Evolutionary conservation across 2,888 invertebrate genomes (phyloP).

Genomic region (Drosophila tripunctata): DNA sequence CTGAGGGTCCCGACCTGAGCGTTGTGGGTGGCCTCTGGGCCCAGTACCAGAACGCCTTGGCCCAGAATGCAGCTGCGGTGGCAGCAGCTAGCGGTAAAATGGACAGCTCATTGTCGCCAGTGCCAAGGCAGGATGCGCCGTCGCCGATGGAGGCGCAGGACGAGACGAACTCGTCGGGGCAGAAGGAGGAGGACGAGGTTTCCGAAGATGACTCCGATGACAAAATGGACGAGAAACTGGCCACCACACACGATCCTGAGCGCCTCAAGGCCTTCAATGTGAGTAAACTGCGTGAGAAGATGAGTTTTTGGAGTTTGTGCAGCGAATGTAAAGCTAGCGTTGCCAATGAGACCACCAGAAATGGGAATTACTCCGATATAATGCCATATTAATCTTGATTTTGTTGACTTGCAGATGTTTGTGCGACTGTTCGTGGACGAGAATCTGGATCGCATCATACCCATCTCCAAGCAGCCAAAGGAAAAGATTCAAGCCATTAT

Average conservation of each 20-base stretch:
- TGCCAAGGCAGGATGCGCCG: constrained; percentile 87
- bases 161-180: constrained; percentile 94
- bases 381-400: background rate
- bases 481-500: constrained; percentile 99
- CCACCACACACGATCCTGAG: constrained; percentile 93
- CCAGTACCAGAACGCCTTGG: constrained; percentile 92
- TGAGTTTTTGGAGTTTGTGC: constrained; percentile 29
- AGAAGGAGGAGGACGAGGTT: constrained; percentile 93
- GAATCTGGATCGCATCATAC: constrained; percentile 97
- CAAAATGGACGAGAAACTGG: constrained; percentile 91
- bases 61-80: constrained; percentile 87
- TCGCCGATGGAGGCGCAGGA: constrained; percentile 87
- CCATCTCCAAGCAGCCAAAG: constrained; percentile 98
- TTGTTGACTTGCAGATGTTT: constrained; percentile 92
- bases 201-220: constrained; percentile 96
- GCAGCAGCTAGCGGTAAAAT: constrained; percentile 83
- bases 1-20: constrained; percentile 83
- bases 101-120: constrained; percentile 84
- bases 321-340: constrained; percentile 73
- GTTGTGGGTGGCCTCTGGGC: constrained; percentile 93
- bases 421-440: constrained; percentile 98
- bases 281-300: constrained; percentile 83
- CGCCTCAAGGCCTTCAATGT: constrained; percentile 98
- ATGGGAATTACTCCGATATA: background rate
- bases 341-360: constrained; percentile 66